Evolutionary conservation across 2,797 vertebrate genomes (phyloP).

Genomic region (Nothura maculosa): DNA sequence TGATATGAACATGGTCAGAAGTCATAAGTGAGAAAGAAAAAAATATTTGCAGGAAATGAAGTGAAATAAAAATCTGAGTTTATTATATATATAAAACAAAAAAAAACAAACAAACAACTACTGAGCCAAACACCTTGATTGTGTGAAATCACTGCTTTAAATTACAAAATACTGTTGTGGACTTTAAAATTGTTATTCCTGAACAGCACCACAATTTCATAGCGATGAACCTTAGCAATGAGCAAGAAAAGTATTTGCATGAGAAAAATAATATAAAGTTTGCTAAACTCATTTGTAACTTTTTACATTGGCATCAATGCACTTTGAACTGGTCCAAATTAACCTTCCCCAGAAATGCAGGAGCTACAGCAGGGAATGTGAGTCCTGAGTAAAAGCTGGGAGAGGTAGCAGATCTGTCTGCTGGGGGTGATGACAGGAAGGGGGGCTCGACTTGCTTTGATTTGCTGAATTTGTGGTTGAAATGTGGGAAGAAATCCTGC

Average conservation of each 20-base stretch:
- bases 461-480: background rate
- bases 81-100: background rate
- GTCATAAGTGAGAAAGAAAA: conserved; percentile 32
- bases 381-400: background rate
- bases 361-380: background rate
- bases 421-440: background rate
- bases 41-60: conserved; percentile 46
- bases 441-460: conserved; percentile 4
- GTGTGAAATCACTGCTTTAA: background rate
- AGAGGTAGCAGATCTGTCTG: background rate
- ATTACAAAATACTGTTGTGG: background rate
- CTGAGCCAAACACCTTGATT: background rate
- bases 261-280: background rate
- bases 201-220: background rate
- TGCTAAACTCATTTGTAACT: background rate
- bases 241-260: background rate
- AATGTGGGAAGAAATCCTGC: conserved; percentile 1
- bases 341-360: background rate
- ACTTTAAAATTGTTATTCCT: background rate
- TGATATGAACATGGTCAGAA: conserved; percentile 1
- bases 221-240: background rate
- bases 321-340: background rate
- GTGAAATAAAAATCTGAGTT: conserved; percentile 8
- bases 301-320: background rate
- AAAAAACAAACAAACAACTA: background rate